A percentile compares a stretch with the other conserved stretches of the same genome.
Conservation (phyloP, 2,113 vertebrate species). For the Baryphthengus martii region DNA sequence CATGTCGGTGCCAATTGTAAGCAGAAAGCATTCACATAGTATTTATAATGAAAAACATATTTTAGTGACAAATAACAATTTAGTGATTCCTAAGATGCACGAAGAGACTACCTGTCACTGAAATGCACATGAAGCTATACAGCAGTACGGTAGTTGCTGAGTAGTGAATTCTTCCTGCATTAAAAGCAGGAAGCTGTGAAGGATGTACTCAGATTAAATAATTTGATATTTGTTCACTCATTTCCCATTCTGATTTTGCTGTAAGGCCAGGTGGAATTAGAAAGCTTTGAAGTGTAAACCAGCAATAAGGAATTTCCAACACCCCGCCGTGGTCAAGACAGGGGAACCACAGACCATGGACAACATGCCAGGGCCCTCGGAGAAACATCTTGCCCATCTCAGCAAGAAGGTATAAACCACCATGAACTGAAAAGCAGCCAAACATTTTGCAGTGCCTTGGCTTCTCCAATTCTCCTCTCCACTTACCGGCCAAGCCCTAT, state of each 20-base stretch:
- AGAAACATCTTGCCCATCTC: conserved; percentile 29
- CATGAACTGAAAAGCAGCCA: background rate
- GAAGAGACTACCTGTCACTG: background rate
- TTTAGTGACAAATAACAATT: background rate
- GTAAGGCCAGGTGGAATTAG: background rate
- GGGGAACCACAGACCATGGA: background rate
- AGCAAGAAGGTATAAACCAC: conserved; percentile 19
- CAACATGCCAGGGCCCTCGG: background rate
- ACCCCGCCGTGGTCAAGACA: background rate
- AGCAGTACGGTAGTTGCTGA: background rate
- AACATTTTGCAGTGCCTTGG: background rate
- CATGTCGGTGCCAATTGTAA: background rate
- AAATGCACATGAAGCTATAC: background rate
- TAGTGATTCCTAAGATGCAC: background rate
- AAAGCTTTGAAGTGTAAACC: background rate
- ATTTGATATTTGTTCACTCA: background rate
- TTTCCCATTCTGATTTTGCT: background rate
- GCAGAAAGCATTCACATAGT: background rate
- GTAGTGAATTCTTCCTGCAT: background rate
- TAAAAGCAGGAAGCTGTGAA: background rate
- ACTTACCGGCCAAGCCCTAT: background rate
- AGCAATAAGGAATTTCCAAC: background rate
- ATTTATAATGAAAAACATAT: background rate
- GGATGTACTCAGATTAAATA: background rate
- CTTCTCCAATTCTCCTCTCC: background rate